A percentile compares a stretch with the other conserved stretches of the same genome.
Evolutionary conservation across 2,888 invertebrate species (phyloP).

Genomic region (Heterodera filipjevi): DNA sequence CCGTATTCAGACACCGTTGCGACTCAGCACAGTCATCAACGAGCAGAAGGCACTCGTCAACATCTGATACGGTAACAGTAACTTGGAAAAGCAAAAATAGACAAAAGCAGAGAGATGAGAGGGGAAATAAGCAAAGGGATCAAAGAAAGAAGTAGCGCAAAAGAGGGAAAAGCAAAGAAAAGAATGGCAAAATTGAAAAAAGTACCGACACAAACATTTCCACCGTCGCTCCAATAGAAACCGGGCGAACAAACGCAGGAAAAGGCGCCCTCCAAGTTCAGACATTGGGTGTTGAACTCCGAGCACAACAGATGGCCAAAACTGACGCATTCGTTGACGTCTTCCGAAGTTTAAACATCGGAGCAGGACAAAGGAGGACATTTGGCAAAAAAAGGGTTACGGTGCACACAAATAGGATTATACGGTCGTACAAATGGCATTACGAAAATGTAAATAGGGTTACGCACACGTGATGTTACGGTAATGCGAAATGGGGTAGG

Average conservation of each 20-base stretch:
- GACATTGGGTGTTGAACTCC: conserved; percentile 68
- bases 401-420: too few relatives aligned
- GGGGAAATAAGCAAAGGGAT: not conserved
- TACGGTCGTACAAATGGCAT: too few relatives aligned
- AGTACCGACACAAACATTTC: conserved; percentile 50
- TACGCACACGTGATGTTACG: too few relatives aligned
- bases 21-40: conserved; percentile 58
- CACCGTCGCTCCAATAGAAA: conserved; percentile 53
- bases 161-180: not conserved
- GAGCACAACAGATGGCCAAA: conserved; percentile 38
- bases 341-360: conserved; percentile 31
- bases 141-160: not conserved
- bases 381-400: not conserved
- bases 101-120: not conserved
- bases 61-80: conserved; percentile 24
- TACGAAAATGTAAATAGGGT: too few relatives aligned
- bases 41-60: conserved; percentile 63
- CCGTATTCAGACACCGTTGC: conserved; percentile 63
- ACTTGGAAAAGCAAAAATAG: too few relatives aligned
- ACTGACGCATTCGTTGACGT: conserved; percentile 44
- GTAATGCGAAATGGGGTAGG: too few relatives aligned
- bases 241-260: conserved; percentile 75
- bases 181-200: not conserved
- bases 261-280: conserved; percentile 76
- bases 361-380: not conserved